Conservation (phyloP, 2,797 vertebrate genomes). For the Parauchenoglanis punctatus region DNA sequence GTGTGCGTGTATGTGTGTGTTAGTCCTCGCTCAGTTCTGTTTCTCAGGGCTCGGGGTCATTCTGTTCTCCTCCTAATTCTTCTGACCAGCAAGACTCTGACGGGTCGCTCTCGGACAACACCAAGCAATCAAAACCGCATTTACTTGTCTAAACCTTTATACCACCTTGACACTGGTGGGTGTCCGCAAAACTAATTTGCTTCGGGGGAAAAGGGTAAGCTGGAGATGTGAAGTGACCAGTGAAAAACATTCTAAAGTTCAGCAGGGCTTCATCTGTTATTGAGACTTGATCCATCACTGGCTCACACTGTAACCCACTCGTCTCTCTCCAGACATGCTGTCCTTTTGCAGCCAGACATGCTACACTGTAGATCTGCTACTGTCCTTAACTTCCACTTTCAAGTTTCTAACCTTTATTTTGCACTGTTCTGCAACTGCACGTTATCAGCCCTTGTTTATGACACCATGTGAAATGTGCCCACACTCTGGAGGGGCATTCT, state of each 20-base stretch:
- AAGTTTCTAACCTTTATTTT: background rate
- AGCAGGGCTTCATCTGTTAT: constrained; percentile 52
- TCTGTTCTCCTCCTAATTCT: constrained; percentile 58
- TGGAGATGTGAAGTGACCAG: constrained; percentile 57
- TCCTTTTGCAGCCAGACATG: constrained; percentile 19
- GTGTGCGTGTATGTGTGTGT: background rate
- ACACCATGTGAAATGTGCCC: background rate
- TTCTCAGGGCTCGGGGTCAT: constrained; percentile 48
- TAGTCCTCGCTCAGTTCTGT: constrained; percentile 36
- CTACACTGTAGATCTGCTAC: background rate
- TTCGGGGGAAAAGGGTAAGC: constrained; percentile 58
- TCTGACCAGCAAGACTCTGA: constrained; percentile 51
- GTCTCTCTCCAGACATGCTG: constrained; percentile 2
- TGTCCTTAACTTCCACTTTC: background rate
- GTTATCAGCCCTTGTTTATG: background rate
- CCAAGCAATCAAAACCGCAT: constrained; percentile 67
- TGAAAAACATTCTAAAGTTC: constrained; percentile 55
- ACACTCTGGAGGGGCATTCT: background rate
- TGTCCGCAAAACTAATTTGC: constrained; percentile 64
- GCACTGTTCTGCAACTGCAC: background rate
- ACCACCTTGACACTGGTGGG: constrained; percentile 54
- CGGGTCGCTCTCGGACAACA: constrained; percentile 55
- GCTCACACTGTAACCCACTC: constrained; percentile 8
- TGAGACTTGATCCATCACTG: constrained; percentile 49
- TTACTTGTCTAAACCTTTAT: constrained; percentile 64